Evolutionary conservation across 2,888 invertebrate genomes (phyloP), one percentile per base, ranked within the genome.

Genomic region (Perithous albicinctus): DNA sequence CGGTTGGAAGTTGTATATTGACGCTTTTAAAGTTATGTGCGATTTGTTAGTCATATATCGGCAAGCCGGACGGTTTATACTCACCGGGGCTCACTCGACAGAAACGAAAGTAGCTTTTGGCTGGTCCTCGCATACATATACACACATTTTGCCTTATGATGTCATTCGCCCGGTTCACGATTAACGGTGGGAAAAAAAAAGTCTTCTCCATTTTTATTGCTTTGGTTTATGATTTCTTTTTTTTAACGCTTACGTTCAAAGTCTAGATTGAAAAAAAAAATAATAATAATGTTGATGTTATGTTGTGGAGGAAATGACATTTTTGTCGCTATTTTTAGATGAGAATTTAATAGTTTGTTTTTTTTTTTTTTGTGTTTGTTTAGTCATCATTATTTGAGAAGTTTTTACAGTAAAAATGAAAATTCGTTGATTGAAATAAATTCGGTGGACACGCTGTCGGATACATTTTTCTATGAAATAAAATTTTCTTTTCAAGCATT

Each of bases 61-160:
- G 2, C n/a, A 5, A 26, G 29, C 5, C 29, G n/a, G n/a, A n/a
- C n/a, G 23, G 26, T 61, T 38, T 20, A 10, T 1, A 43, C 12
- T 29, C 29, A 35, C n/a, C n/a, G 43, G 64, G n/a, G n/a, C n/a
- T n/a, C n/a, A n/a, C n/a, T 43, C 64, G 43, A 7, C 64, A 43
- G 64, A 64, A 43, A 26, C 64, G 64, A 64, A 64, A 64, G 64
- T 29, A 64, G 15, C 26, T 43, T 41, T 26, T 29, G 15, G 56
- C 56, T 7, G 43, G 15, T 43, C 29, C 64, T 3, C 26, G 43
- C 26, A 5, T 15, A 43, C 23, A 8, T 6, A n/a, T 29, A 29
- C 26, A 5, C 26, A 43, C 23, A 8, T 6, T n/a, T 29, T 41
- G n/a, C 43, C 41, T 23, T 15, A 3, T 64, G 41, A 26, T 15